phyloP scores from a whole-genome alignment of 2,888 invertebrate genomes.

The Drosophila testacea region DNA sequence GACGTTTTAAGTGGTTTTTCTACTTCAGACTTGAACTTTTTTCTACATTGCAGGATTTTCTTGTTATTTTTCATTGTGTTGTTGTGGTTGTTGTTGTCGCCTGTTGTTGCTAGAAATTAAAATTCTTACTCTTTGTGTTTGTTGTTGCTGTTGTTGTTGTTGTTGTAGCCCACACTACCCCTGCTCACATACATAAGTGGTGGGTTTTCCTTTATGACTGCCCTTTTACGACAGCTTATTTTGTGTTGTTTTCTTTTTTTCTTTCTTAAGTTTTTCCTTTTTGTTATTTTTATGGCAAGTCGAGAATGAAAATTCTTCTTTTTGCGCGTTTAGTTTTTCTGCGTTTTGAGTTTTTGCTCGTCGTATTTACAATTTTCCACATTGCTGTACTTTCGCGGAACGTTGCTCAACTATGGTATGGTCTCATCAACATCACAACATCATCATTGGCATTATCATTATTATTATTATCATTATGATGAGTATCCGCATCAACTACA shows the following conservation, averaged over 20 bases:
- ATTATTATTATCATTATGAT: conserved; percentile 45
- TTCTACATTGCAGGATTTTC: conserved; percentile 73
- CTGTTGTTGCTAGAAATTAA: conserved; percentile 59
- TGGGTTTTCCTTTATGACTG: conserved; percentile 76
- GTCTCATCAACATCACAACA: conserved; percentile 52
- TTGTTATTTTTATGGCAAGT: conserved; percentile 63
- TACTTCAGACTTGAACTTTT: conserved; percentile 76
- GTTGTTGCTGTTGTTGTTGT: conserved; percentile 47
- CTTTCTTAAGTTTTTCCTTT: conserved; percentile 32
- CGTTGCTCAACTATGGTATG: conserved; percentile 55
- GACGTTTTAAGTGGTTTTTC: conserved; percentile 81
- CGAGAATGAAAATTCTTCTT: conserved; percentile 75
- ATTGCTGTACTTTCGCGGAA: conserved; percentile 75
- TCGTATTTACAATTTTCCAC: conserved; percentile 81
- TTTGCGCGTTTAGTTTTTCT: conserved; percentile 80
- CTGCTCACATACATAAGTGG: conserved; percentile 60
- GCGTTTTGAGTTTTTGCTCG: conserved; percentile 80
- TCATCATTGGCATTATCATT: conserved; percentile 40
- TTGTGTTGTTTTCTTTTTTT: conserved; percentile 29
- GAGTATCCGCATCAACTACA: conserved; percentile 53
- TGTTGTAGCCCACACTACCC: conserved; percentile 67
- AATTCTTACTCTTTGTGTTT: conserved; percentile 66
- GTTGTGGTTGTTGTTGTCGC: conserved; percentile 33
- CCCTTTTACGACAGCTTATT: conserved; percentile 58
- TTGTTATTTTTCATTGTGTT: conserved; percentile 37